phyloP scores from a whole-genome alignment of 2,113 vertebrate genomes.

The Herpetotheres cachinnans region DNA sequence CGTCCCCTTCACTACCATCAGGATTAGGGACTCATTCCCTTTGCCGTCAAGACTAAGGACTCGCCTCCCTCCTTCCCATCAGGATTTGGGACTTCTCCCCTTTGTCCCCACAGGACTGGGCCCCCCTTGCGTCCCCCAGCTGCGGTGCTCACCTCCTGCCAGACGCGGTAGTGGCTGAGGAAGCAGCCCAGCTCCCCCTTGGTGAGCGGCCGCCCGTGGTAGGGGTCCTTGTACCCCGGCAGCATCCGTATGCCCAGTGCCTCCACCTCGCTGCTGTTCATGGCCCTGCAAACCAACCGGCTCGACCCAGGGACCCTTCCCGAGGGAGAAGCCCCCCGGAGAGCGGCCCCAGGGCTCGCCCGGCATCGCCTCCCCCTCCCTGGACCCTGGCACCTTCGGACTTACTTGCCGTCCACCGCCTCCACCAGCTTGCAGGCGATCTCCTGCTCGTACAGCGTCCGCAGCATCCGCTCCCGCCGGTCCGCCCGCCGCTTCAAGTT shows the following conservation, averaged over 20 bases:
- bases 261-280: conserved; percentile 85
- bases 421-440: neutral
- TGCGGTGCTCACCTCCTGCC: conserved; percentile 85
- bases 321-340: neutral
- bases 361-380: too few relatives aligned
- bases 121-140: neutral
- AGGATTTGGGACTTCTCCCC: neutral
- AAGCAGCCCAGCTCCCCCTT: conserved; percentile 92
- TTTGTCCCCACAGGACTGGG: too few relatives aligned
- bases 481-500: neutral
- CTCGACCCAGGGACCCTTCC: neutral
- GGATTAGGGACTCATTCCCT: neutral
- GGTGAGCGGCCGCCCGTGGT: conserved; percentile 87
- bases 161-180: conserved; percentile 89
- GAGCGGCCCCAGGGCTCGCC: too few relatives aligned
- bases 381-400: too few relatives aligned
- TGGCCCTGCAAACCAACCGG: conserved; percentile 72
- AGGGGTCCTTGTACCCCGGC: conserved; percentile 90
- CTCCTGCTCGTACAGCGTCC: neutral
- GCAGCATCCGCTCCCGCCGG: neutral
- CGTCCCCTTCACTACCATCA: neutral
- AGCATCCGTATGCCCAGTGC: conserved; percentile 88
- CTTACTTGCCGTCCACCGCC: neutral
- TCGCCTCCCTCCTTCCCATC: neutral
- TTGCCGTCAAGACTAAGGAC: too few relatives aligned